Base-by-base conservation (phyloP, 2,797 vertebrate genomes). In the Ciconia nigra region DNA sequence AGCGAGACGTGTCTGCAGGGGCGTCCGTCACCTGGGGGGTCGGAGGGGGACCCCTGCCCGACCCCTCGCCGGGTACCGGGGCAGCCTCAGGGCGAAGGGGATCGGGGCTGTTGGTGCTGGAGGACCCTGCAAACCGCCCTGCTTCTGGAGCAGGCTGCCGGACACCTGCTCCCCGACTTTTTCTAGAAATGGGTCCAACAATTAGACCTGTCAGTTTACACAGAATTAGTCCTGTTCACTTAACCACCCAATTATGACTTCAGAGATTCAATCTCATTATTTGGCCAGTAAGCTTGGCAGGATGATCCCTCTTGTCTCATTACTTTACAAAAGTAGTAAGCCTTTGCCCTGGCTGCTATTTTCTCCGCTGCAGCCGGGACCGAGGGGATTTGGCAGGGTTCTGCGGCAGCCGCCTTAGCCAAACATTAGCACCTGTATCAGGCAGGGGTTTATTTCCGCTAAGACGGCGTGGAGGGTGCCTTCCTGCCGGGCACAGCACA, bases 1-100 rank as follows among this genome's bases (percentile, higher is more conserved):
- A 26, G 2, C 1, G 6, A 29, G 63, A 9, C 0, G 0, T 7
- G 31, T 22, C 47, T 44, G 28, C 52, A 26, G 35, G 31, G 31
- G 4, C 2, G 1, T 13, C 35, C 15, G 4, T 25, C 47, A 4
- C 41, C 33, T 1, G 0, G 28, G 13, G 20, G 3, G 7, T 21
- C 25, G 1, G n/a, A 2, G 4, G 21, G 72, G 14, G 26, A 55
- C 39, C 42, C 22, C 19, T 5, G 2, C 39, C 57, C 4, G 5
- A 57, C 17, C 8, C 35, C 22, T 37, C 24, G 4, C 19, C 11
- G 2, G 3, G 21, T 3, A 2, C 65, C 1, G 0, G 8, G 46
- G 58, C 14, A 55, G 58, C 17, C 58, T 18, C 13, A 2, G 58
- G 33, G 52, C 51, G 14, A 28, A 31, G 57, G 19, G 26, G 21